Evolutionary conservation across 2,888 invertebrate genomes (phyloP).

Genomic region (Scaptomyza cyrtandrae): DNA sequence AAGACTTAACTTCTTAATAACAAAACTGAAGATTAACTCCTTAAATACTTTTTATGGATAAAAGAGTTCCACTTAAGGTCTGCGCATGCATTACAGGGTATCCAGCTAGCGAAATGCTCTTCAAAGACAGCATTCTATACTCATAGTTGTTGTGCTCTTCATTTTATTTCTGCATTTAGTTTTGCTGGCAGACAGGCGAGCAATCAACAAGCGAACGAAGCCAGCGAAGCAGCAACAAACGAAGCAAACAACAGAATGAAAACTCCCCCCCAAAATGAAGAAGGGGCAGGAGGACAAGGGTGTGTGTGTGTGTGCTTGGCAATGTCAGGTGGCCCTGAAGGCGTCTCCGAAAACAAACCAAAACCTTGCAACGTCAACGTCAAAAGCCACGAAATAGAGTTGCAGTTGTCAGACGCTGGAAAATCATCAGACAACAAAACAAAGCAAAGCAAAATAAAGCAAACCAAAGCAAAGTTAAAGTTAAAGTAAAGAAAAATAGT

Average conservation of each 20-base stretch:
- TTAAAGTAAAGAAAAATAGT: constrained; percentile 44
- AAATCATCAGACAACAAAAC: constrained; percentile 31
- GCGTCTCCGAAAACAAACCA: neutral
- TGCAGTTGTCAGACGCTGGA: constrained; percentile 29
- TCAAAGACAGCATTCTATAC: too few species aligned
- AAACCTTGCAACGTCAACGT: constrained; percentile 42
- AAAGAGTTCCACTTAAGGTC: too few species aligned
- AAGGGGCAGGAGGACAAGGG: neutral
- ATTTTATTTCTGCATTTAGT: constrained; percentile 9
- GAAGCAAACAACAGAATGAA: constrained; percentile 60
- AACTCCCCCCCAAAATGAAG: constrained; percentile 24
- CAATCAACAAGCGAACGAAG: constrained; percentile 74
- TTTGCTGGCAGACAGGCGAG: constrained; percentile 60
- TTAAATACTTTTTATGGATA: too few species aligned
- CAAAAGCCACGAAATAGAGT: constrained; percentile 56
- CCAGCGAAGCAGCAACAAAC: constrained; percentile 69
- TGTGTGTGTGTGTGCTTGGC: constrained; percentile 7
- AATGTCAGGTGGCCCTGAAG: constrained; percentile 50
- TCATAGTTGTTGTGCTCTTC: constrained; percentile 12
- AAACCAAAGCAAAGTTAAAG: constrained; percentile 22
- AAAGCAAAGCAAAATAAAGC: constrained; percentile 16
- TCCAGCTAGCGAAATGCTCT: neutral
- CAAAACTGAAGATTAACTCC: too few species aligned
- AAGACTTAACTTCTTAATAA: too few species aligned
- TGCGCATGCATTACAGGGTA: constrained; percentile 11